Evolutionary conservation across 2,113 vertebrate genomes (phyloP).

Genomic region (Nerophis ophidion): DNA sequence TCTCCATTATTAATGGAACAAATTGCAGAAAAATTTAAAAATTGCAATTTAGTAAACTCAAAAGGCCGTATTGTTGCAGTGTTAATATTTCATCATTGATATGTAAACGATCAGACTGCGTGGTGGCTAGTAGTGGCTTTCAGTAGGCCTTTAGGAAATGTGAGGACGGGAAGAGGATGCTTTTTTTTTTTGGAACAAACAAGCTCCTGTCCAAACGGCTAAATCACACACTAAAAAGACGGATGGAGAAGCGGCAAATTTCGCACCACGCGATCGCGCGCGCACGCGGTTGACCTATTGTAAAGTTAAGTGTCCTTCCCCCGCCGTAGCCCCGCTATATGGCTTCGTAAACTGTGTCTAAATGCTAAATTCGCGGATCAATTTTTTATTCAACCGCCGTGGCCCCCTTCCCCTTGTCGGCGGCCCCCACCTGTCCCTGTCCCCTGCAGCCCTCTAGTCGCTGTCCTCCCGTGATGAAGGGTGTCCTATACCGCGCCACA

Average conservation of each 20-base stretch:
- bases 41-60: no score
- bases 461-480: conserved; percentile 62
- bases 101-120: no score
- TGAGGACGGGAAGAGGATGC: conserved; percentile 61
- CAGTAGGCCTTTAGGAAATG: conserved; percentile 74
- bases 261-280: neutral
- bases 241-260: conserved; percentile 27
- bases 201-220: conserved; percentile 64
- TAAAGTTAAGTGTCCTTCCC: conserved; percentile 67
- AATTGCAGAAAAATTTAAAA: no score
- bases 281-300: conserved; percentile 59
- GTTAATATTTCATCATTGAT: no score
- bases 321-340: conserved; percentile 57
- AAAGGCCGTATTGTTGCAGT: no score
- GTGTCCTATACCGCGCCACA: conserved; percentile 21
- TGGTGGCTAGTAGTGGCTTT: no score
- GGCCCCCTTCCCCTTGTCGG: conserved; percentile 56
- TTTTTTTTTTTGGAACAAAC: conserved; percentile 46
- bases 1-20: no score
- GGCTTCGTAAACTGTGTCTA: conserved; percentile 79
- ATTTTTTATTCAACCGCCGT: conserved; percentile 71
- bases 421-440: conserved; percentile 47
- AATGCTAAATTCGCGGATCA: conserved; percentile 77
- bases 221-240: conserved; percentile 47
- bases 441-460: conserved; percentile 55